These are phyloP conservation scores for Acridotheres tristis DNA, from an alignment of 2,797 vertebrate genomes.

Conservation along the genomic window DNA sequence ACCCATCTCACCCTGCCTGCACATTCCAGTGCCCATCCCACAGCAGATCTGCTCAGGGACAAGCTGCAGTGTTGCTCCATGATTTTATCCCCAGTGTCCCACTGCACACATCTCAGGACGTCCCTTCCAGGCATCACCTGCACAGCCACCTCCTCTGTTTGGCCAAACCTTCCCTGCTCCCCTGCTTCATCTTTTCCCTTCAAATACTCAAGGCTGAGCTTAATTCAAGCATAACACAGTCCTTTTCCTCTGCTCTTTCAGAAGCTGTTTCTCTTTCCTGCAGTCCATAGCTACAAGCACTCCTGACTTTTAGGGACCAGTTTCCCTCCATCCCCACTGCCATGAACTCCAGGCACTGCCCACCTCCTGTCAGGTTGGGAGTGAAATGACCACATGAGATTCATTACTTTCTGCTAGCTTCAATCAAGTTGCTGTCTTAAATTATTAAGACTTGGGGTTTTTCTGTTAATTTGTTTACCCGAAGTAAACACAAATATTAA, in stretches of 20 bases:
- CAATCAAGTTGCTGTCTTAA: neutral
- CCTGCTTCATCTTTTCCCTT: neutral
- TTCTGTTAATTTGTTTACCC: slow-evolving; percentile 52
- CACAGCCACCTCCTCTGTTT: neutral
- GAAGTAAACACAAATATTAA: slow-evolving; percentile 45
- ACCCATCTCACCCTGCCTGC: neutral
- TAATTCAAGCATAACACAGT: neutral
- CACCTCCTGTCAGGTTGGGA: neutral
- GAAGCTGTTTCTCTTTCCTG: neutral
- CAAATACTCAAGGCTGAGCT: neutral
- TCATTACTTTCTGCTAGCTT: neutral
- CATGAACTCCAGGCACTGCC: neutral
- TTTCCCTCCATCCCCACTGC: accelerated
- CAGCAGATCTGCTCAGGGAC: neutral
- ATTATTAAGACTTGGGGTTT: slow-evolving; percentile 18
- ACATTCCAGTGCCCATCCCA: accelerated
- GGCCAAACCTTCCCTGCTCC: neutral
- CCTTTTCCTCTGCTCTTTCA: neutral
- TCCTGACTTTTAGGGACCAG: neutral
- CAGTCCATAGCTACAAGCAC: neutral
- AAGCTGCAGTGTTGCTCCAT: neutral
- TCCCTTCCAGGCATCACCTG: neutral
- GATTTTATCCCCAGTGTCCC: neutral
- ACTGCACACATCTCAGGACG: neutral
- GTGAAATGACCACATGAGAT: neutral